phyloP scores from a whole-genome alignment of 2,797 vertebrate genomes.

The Salarias fasciatus region DNA sequence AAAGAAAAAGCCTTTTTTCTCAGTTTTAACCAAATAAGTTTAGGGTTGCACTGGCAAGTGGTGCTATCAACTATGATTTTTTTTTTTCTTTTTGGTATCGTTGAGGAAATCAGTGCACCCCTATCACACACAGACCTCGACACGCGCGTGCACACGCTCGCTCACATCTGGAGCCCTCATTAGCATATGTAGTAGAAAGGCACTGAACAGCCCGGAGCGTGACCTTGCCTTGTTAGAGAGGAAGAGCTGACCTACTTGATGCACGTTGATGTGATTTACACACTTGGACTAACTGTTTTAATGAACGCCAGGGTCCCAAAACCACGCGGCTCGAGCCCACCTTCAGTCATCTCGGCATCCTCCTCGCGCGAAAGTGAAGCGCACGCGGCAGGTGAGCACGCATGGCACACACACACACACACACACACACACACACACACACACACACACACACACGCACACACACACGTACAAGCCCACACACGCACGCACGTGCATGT shows the following conservation, averaged over 20 bases:
- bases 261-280: conserved; percentile 70
- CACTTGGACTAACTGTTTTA: conserved; percentile 67
- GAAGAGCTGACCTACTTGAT: conserved; percentile 64
- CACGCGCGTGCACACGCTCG: conserved; percentile 20
- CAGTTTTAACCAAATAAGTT: too few species aligned
- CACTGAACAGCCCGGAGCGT: conserved; percentile 60
- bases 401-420: conserved; percentile 8
- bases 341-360: neutral
- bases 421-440: too few species aligned
- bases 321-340: conserved; percentile 13
- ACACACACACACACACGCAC: neutral
- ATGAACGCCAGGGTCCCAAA: conserved; percentile 53
- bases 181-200: conserved; percentile 33
- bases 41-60: too few species aligned
- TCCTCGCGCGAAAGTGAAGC: conserved; percentile 23
- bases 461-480: too few species aligned
- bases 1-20: too few species aligned
- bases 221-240: conserved; percentile 74
- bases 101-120: too few species aligned
- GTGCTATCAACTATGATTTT: too few species aligned
- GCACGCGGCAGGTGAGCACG: conserved; percentile 58
- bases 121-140: conserved; percentile 1
- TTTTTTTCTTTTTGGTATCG: too few species aligned
- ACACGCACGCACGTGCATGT: neutral
- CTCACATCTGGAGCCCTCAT: conserved; percentile 57